phyloP scores from a whole-genome alignment of 2,888 invertebrate species.

The Neoaliturus tenellus region DNA sequence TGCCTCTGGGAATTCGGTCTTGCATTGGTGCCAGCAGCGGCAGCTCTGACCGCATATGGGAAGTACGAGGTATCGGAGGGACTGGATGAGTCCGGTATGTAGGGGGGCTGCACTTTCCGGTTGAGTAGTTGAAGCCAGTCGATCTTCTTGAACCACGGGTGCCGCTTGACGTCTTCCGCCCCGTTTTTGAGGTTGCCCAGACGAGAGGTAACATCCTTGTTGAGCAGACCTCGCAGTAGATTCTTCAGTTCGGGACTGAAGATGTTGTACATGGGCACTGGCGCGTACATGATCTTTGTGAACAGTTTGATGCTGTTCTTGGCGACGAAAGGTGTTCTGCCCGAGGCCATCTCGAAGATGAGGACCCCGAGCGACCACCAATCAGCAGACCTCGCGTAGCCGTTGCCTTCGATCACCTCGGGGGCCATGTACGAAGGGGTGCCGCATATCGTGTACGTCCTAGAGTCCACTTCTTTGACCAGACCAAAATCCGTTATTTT shows the following conservation, averaged over 20 bases:
- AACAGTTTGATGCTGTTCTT: not conserved
- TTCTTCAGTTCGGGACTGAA: not conserved
- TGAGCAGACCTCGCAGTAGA: not conserved
- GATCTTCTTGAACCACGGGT: constrained; percentile 96
- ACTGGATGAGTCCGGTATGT: not conserved
- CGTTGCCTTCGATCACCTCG: constrained; percentile 82
- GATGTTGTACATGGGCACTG: not conserved
- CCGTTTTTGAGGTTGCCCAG: constrained; percentile 81
- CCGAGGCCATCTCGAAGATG: constrained; percentile 93
- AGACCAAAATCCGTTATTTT: constrained; percentile 95
- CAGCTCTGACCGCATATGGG: not conserved
- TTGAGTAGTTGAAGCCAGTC: constrained; percentile 80
- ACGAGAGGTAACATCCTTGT: not conserved
- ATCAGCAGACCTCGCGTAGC: constrained; percentile 95
- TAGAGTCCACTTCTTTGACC: constrained; percentile 80
- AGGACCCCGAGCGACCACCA: constrained; percentile 98
- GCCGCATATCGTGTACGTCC: constrained; percentile 76
- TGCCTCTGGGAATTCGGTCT: not conserved
- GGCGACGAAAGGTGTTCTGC: constrained; percentile 89
- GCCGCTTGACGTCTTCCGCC: constrained; percentile 95
- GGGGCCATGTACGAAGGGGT: constrained; percentile 79
- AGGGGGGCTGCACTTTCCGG: not conserved
- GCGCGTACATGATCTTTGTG: constrained; percentile 14
- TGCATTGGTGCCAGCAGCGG: not conserved
- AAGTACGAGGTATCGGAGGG: not conserved